A percentile compares a stretch with the other conserved stretches of the same genome.
These are phyloP conservation scores for Adelphocoris suturalis DNA, from an alignment of 2,888 invertebrate genomes.

Conservation along the genomic window DNA sequence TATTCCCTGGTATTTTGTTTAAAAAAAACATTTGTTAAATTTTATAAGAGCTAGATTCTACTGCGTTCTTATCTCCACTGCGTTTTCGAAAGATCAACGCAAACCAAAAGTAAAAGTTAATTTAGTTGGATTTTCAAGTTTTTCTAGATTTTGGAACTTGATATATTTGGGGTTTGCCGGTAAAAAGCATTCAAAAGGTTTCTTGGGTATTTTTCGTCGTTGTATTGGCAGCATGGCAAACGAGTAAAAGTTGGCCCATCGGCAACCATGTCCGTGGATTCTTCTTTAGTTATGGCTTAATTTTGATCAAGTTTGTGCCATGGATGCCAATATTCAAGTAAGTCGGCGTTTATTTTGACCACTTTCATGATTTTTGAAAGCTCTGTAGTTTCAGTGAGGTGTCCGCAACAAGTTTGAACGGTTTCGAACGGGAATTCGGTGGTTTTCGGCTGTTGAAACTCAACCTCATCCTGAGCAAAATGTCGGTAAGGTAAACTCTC, in stretches of 20 bases:
- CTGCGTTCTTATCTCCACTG: too few relatives aligned
- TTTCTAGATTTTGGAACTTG: too few relatives aligned
- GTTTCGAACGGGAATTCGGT: slow-evolving; percentile 25
- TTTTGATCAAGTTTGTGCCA: slow-evolving; percentile 73
- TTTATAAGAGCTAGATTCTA: too few relatives aligned
- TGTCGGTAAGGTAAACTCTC: slow-evolving; percentile 74
- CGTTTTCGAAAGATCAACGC: too few relatives aligned
- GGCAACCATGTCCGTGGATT: slow-evolving; percentile 73
- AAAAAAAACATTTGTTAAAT: too few relatives aligned
- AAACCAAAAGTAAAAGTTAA: too few relatives aligned
- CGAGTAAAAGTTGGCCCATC: slow-evolving; percentile 57
- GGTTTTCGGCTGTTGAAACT: slow-evolving; percentile 39
- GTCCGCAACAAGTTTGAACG: neutral
- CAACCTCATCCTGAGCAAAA: slow-evolving; percentile 70
- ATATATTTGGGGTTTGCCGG: too few relatives aligned
- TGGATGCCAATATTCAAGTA: slow-evolving; percentile 75
- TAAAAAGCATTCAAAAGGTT: too few relatives aligned
- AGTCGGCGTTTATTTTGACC: slow-evolving; percentile 55
- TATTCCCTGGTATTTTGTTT: too few relatives aligned
- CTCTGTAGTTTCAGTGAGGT: neutral
- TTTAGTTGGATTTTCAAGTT: too few relatives aligned
- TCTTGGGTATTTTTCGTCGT: neutral
- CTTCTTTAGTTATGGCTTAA: slow-evolving; percentile 74
- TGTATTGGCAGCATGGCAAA: slow-evolving; percentile 13
- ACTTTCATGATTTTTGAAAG: neutral